These are phyloP conservation scores for Drosophila parvula DNA, from an alignment of 1,140 invertebrate species.

Conservation along the genomic window DNA sequence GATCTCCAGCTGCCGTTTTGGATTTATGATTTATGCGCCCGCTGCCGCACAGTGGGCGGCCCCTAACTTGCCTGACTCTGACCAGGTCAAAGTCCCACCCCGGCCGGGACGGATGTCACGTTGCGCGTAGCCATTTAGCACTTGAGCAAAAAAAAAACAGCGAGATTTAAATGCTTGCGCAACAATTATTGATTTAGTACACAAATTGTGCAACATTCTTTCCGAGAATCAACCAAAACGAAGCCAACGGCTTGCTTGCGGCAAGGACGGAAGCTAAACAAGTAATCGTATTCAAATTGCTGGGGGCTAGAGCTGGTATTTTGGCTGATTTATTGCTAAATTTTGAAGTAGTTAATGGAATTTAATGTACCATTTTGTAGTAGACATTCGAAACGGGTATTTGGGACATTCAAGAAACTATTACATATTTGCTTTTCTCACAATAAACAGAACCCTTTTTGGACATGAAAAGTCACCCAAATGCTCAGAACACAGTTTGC, in stretches of 20 bases:
- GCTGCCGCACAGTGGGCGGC: slow-evolving; percentile 64
- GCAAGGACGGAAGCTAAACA: slow-evolving; percentile 57
- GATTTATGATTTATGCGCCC: slow-evolving; percentile 76
- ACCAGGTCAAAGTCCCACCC: slow-evolving; percentile 57
- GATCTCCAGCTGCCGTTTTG: slow-evolving; percentile 59
- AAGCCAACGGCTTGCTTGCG: slow-evolving; percentile 29
- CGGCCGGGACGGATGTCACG: slow-evolving; percentile 49
- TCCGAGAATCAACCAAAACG: slow-evolving; percentile 55
- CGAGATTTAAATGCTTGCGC: slow-evolving; percentile 64
- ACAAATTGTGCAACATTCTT: slow-evolving; percentile 63
- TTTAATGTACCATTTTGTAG: not conserved
- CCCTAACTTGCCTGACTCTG: slow-evolving; percentile 39
- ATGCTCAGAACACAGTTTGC: slow-evolving; percentile 6
- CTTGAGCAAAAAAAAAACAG: slow-evolving; percentile 52
- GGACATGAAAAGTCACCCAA: slow-evolving; percentile 5
- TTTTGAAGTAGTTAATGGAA: not conserved
- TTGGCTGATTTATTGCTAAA: slow-evolving; percentile 3
- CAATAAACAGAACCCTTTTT: slow-evolving; percentile 10
- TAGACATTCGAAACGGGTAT: not conserved
- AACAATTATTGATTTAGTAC: slow-evolving; percentile 75
- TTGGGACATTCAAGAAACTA: not conserved
- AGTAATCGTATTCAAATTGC: slow-evolving; percentile 49
- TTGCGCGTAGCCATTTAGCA: slow-evolving; percentile 50
- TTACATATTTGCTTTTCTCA: slow-evolving; percentile 6
- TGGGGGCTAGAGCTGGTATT: not conserved